Base-by-base conservation (phyloP, 2,888 invertebrate genomes). In the Yponomeuta malinellus region DNA sequence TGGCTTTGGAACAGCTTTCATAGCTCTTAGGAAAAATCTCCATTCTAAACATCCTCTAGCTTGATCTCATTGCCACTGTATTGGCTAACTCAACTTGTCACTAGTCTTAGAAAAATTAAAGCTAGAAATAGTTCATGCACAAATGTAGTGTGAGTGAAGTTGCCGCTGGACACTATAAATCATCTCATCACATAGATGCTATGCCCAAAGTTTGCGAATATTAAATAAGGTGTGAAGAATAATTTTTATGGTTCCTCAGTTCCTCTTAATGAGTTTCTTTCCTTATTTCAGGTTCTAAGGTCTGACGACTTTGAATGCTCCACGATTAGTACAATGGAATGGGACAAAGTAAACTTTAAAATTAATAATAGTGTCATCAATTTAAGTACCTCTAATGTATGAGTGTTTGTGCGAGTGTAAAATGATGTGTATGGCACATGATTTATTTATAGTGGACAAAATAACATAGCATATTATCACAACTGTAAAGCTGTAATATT, bases 381-480 rank as follows among this genome's bases (percentile, higher is more conserved):
- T 66, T 37, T 33, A n/a, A 37, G 12, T 37, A 31, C 29, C 33
- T n/a, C 29, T 8, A 29, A 68, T 68, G 37, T 43, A 15, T 68
- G 4, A 43, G 48, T 68, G 68, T 68, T 33, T 68, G 48, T 68
- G 68, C 10, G 68, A 37, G 37, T 68, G 68, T 33, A 48, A 68
- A 15, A 43, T 43, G 5, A 8, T 68, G 12, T 59, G 52, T 65
- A 65, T 31, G 33, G 9, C 33, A 23, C 33, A 65, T 31, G 65
- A 15, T 6, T 59, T 59, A 15, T 59, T 15, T 59, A 15, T 59
- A 3, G 15, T 5, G 52, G 52, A 59, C 52, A 59, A 59, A 59
- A 59, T 59, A 15, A 6, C 3, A 59, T 12, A 4, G 15, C 15
- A 12, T 59, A 15, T 59, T 6, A 15, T 59, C 12, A 59, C 15